Conservation (phyloP, 2,797 vertebrate species). For the Rhodeus uyekii region DNA sequence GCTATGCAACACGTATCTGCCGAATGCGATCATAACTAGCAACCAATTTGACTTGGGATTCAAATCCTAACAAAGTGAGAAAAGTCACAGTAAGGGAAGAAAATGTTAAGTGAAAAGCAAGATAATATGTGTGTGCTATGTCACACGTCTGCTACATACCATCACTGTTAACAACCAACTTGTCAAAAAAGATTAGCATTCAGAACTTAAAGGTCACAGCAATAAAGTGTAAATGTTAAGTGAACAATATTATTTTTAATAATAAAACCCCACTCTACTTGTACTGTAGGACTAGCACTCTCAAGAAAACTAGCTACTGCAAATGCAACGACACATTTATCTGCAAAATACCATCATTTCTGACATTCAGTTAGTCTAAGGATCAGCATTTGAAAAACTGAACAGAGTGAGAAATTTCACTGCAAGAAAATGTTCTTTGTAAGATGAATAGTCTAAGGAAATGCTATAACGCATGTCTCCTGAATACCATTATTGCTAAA, state of each 20-base stretch:
- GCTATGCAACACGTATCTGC: conserved; percentile 58
- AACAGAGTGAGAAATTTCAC: neutral
- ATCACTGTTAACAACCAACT: conserved; percentile 4
- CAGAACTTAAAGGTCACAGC: conserved; percentile 1
- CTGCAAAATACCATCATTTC: conserved; percentile 70
- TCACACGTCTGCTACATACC: neutral
- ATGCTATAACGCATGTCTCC: neutral
- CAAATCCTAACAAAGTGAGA: conserved; percentile 53
- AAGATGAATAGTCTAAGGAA: neutral
- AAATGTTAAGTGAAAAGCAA: neutral
- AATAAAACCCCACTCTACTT: neutral
- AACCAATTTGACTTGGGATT: conserved; percentile 64
- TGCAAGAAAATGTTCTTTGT: neutral
- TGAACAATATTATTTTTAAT: neutral
- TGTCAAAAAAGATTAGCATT: neutral
- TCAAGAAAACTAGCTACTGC: conserved; percentile 52
- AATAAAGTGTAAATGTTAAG: conserved; percentile 9
- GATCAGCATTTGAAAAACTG: conserved; percentile 9
- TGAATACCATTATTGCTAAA: neutral
- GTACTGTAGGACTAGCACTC: conserved; percentile 15
- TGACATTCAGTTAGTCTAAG: conserved; percentile 62
- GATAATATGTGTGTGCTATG: neutral
- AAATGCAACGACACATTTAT: conserved; percentile 44
- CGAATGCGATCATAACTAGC: conserved; percentile 67
- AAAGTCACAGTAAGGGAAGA: neutral